A percentile compares a stretch with the other conserved stretches of the same genome.
Evolutionary conservation across 2,888 invertebrate genomes (phyloP).

Genomic region (Stenolophus ochropezus): DNA sequence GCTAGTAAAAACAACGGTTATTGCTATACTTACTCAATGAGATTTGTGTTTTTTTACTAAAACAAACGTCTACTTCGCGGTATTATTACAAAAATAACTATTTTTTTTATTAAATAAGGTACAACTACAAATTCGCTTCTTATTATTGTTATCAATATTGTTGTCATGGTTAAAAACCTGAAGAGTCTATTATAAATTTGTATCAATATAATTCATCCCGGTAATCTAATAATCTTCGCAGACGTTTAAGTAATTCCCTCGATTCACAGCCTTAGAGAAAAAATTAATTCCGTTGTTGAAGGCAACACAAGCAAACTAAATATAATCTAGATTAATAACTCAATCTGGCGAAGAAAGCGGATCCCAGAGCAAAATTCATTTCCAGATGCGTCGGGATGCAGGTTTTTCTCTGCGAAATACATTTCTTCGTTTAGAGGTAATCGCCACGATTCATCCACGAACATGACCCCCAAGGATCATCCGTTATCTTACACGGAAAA

Average conservation of each 20-base stretch:
- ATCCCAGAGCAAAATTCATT: conserved; percentile 10
- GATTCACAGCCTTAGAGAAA: background rate
- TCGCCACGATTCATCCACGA: conserved; percentile 8
- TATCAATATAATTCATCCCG: background rate
- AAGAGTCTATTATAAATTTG: background rate
- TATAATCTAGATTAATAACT: conserved; percentile 46
- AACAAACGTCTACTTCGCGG: no score
- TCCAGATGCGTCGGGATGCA: conserved; percentile 23
- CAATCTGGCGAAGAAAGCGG: conserved; percentile 11
- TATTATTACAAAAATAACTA: no score
- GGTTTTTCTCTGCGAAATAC: conserved; percentile 4
- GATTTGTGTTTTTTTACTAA: no score
- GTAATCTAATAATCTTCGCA: background rate
- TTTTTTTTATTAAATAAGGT: no score
- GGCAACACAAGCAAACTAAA: conserved; percentile 39
- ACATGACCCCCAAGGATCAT: no score
- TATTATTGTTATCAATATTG: no score
- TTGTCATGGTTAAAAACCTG: background rate
- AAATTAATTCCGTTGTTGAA: conserved; percentile 32
- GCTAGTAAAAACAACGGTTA: no score
- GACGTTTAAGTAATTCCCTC: conserved; percentile 19
- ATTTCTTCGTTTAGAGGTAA: conserved; percentile 10
- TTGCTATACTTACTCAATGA: no score
- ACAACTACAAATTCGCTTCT: no score
- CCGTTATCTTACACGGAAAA: no score